These are phyloP conservation scores for Drosophila grimshawi DNA, from an alignment of 1,140 invertebrate genomes.

Conservation along the genomic window DNA sequence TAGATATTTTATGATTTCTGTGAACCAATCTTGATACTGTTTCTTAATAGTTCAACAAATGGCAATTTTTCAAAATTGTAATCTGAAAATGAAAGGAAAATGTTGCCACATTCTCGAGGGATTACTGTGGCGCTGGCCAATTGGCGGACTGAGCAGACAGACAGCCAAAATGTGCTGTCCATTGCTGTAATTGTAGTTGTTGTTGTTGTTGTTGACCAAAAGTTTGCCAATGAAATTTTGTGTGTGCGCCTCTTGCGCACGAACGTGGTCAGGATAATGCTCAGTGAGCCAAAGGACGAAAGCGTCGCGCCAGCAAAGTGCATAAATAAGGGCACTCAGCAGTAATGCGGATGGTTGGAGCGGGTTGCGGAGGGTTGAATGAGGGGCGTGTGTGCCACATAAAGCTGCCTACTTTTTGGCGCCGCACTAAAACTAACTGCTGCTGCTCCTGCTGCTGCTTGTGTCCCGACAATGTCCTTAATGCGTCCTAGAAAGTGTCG, in stretches of 20 bases:
- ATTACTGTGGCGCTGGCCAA: neutral
- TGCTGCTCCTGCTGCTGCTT: neutral
- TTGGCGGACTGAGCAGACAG: too few species aligned
- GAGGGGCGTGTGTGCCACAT: constrained; percentile 15
- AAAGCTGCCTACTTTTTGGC: constrained; percentile 52
- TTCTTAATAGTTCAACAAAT: too few species aligned
- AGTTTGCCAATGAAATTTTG: constrained; percentile 46
- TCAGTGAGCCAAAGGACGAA: constrained; percentile 10
- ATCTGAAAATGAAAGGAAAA: too few species aligned
- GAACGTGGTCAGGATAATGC: constrained; percentile 14
- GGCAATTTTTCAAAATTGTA: too few species aligned
- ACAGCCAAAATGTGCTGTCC: constrained; percentile 2
- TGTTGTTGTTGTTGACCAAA: constrained; percentile 19
- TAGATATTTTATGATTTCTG: too few species aligned
- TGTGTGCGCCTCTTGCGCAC: constrained; percentile 18
- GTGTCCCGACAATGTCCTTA: constrained; percentile 18
- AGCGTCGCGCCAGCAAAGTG: constrained; percentile 42
- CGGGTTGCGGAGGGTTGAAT: neutral
- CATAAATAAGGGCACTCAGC: constrained; percentile 53
- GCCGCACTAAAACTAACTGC: constrained; percentile 20
- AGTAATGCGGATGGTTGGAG: neutral
- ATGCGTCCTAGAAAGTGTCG: constrained; percentile 34
- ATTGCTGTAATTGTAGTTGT: neutral
- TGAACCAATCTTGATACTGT: too few species aligned
- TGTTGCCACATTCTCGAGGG: neutral